phyloP scores from a whole-genome alignment of 2,888 invertebrate species.

The Sesamia inferens region DNA sequence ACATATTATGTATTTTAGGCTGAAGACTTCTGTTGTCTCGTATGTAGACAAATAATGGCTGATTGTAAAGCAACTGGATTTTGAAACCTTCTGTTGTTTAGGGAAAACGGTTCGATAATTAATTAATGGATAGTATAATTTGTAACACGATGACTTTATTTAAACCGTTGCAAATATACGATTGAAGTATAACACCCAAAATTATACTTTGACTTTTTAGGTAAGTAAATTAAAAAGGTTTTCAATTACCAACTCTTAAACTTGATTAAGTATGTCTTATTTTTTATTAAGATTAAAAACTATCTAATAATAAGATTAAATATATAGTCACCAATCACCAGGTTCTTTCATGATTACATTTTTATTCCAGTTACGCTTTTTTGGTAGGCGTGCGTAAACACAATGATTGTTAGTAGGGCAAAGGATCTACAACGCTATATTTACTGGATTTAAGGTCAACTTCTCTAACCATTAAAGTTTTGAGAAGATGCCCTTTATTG shows the following conservation, averaged over 20 bases:
- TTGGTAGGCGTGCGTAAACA: constrained; percentile 10
- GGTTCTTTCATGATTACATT: constrained; percentile 17
- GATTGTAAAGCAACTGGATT: neutral
- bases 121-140: neutral
- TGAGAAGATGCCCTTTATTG: neutral
- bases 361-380: constrained; percentile 6
- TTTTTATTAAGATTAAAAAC: constrained; percentile 2
- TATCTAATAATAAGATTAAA: neutral
- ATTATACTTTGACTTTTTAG: neutral
- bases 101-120: neutral
- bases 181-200: neutral
- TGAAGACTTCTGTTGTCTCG: neutral
- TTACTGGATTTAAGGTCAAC: neutral
- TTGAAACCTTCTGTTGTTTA: neutral
- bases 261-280: constrained; percentile 10
- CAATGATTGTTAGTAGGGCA: constrained; percentile 5
- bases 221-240: neutral
- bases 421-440: neutral
- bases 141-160: neutral
- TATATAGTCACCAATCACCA: constrained; percentile 30
- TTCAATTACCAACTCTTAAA: constrained; percentile 9
- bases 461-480: neutral
- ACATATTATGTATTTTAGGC: neutral
- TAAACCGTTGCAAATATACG: neutral
- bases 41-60: neutral